A percentile compares a stretch with the other conserved stretches of the same genome.
Evolutionary conservation across 2,797 vertebrate genomes (phyloP).

Genomic region (Sarcoramphus papa): DNA sequence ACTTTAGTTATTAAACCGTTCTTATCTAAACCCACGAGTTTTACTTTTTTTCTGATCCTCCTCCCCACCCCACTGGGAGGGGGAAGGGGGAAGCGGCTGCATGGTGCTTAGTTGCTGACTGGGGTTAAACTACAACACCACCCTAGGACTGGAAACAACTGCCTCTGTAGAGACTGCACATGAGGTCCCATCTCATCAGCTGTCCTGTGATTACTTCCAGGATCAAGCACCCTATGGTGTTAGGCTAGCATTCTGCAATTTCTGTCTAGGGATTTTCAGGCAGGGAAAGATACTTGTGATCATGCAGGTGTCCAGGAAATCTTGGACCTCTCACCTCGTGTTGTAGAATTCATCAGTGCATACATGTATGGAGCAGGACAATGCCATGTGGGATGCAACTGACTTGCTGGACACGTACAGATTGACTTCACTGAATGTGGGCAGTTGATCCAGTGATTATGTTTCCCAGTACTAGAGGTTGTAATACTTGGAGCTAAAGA

Average conservation of each 20-base stretch:
- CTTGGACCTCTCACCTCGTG: fast-evolving
- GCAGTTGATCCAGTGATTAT: background rate
- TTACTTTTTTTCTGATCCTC: no score
- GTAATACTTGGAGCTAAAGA: background rate
- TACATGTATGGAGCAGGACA: background rate
- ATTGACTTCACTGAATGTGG: background rate
- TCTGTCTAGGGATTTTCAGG: background rate
- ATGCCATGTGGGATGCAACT: fast-evolving
- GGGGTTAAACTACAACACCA: no score
- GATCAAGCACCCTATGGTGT: background rate
- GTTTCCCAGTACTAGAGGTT: background rate
- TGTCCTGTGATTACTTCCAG: background rate
- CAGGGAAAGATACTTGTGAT: background rate
- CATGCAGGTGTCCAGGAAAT: background rate
- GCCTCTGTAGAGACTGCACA: fast-evolving
- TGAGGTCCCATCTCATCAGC: background rate
- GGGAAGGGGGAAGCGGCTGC: no score
- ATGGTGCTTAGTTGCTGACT: no score
- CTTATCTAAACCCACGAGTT: no score
- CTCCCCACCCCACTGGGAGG: no score
- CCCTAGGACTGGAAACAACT: background rate
- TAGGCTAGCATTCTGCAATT: background rate
- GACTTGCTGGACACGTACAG: background rate
- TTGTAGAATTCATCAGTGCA: background rate
- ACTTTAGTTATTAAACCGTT: no score